These are phyloP conservation scores for Cassiopea andromeda DNA, from an alignment of 30 jellyfish, hydroid and myxozoan genomes.

Conservation along the genomic window DNA sequence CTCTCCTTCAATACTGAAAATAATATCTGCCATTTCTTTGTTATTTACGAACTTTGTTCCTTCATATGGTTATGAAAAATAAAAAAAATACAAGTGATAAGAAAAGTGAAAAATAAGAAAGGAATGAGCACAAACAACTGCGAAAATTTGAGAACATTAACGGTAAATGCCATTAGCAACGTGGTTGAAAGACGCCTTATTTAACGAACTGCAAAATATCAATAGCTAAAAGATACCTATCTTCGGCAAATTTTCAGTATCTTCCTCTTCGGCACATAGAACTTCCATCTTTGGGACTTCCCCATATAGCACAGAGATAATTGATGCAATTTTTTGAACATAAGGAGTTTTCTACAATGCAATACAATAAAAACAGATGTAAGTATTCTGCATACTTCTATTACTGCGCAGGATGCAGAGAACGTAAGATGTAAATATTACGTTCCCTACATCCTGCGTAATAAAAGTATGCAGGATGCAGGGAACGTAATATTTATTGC, in stretches of 20 bases:
- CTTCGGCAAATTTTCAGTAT: slow-evolving; percentile 34
- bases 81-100: background rate
- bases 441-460: no score
- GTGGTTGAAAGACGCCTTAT: no score
- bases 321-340: slow-evolving; percentile 23
- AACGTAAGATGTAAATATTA: no score
- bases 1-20: slow-evolving; percentile 52
- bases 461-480: no score
- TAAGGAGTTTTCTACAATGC: slow-evolving; percentile 12
- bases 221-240: slow-evolving; percentile 12
- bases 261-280: slow-evolving; percentile 27
- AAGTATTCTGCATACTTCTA: no score
- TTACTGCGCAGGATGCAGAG: no score
- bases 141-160: no score
- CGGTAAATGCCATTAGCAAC: no score
- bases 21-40: slow-evolving; percentile 60
- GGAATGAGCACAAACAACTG: background rate
- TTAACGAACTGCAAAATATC: background rate
- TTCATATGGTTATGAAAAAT: background rate
- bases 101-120: background rate
- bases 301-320: slow-evolving; percentile 49
- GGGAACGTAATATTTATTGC: no score
- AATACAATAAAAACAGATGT: background rate
- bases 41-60: slow-evolving; percentile 63
- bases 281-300: slow-evolving; percentile 56